phyloP scores from a whole-genome alignment of 2,113 vertebrate species.

The Himantopus leucocephalus region DNA sequence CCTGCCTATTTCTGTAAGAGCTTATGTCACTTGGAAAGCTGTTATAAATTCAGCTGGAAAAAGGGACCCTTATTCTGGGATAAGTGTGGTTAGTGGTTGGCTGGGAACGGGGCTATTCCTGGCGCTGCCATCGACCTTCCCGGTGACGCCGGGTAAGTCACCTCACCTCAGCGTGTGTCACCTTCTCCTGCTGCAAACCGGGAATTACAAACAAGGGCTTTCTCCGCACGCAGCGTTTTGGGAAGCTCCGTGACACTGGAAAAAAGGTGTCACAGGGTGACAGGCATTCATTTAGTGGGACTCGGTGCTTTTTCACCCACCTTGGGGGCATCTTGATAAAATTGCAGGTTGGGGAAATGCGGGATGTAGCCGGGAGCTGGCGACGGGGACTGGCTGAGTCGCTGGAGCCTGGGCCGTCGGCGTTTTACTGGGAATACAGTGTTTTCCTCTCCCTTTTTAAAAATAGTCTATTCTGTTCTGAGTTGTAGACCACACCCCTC shows the following conservation, averaged over 20 bases:
- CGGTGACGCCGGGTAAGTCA: neutral
- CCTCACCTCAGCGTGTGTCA: conserved; percentile 40
- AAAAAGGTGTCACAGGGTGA: conserved; percentile 25
- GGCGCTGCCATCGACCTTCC: conserved; percentile 44
- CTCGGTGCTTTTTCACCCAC: neutral
- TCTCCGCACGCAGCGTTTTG: neutral
- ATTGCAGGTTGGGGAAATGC: neutral
- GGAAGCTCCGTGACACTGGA: neutral
- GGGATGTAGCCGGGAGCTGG: neutral
- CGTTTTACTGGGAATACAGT: neutral
- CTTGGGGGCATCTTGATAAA: neutral
- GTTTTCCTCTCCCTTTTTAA: neutral
- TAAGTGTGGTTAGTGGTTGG: conserved; percentile 63
- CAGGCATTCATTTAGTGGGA: neutral
- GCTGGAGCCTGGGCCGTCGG: neutral
- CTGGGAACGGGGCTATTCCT: conserved; percentile 61
- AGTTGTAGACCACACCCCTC: neutral
- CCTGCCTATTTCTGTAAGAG: conserved; percentile 55
- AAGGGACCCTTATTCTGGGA: conserved; percentile 66
- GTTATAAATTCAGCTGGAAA: conserved; percentile 58
- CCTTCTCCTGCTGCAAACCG: conserved; percentile 34
- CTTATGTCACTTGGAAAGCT: conserved; percentile 63
- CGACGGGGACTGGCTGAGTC: neutral
- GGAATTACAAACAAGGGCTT: conserved; percentile 15
- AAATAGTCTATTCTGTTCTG: conserved; percentile 42